A percentile compares a stretch with the other conserved stretches of the same genome.
Conservation (phyloP, 2,113 vertebrate genomes). For the Menura novaehollandiae region DNA sequence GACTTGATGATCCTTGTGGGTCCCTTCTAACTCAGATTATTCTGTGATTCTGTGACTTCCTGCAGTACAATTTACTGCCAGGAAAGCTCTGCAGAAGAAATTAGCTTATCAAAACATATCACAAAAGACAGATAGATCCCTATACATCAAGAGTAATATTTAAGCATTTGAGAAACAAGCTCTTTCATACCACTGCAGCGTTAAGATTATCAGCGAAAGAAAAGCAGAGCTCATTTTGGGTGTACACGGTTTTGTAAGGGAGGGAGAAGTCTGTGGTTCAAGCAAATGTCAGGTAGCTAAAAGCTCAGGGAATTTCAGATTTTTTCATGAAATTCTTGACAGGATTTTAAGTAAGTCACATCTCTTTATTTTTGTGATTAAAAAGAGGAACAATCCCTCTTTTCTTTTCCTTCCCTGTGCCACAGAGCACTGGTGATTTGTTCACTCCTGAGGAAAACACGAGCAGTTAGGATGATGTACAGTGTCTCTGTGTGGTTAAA, state of each 20-base stretch:
- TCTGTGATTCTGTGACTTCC: background rate
- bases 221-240: background rate
- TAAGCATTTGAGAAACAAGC: background rate
- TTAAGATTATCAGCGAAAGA: background rate
- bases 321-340: background rate
- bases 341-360: background rate
- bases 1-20: background rate
- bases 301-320: background rate
- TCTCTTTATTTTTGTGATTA: background rate
- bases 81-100: background rate
- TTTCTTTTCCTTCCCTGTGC: background rate
- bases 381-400: background rate
- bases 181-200: background rate
- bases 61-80: background rate
- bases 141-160: background rate
- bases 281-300: background rate
- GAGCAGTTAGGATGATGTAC: background rate
- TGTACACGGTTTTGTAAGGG: background rate
- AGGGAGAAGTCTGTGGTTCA: background rate
- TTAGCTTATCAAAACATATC: constrained; percentile 13
- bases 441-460: background rate
- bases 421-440: background rate
- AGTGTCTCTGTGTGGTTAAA: background rate
- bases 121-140: constrained; percentile 6
- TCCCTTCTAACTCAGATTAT: background rate